Evolutionary conservation across 2,888 invertebrate species (phyloP).

Genomic region (Zhuqinia jingwanae): DNA sequence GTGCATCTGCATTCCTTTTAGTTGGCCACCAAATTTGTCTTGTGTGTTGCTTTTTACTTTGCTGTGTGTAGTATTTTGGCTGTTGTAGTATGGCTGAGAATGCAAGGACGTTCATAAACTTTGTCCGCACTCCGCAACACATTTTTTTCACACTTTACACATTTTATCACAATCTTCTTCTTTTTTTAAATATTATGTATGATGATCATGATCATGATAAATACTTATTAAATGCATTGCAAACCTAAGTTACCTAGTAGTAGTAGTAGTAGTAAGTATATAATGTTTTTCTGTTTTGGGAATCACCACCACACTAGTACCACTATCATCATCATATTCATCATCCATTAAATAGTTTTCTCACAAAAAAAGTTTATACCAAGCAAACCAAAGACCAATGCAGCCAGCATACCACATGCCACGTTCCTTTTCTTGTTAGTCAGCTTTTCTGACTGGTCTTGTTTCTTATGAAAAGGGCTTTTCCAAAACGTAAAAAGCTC

Average conservation of each 20-base stretch:
- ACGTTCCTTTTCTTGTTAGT: conserved; percentile 50
- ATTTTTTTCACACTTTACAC: conserved; percentile 46
- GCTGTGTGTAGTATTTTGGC: not conserved
- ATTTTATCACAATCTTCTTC: conserved; percentile 24
- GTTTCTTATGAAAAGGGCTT: conserved; percentile 58
- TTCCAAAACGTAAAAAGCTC: conserved; percentile 58
- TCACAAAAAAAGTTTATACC: not conserved
- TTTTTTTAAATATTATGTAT: no score
- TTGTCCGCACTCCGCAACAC: conserved; percentile 33
- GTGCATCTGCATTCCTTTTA: conserved; percentile 53
- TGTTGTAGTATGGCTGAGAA: conserved; percentile 41
- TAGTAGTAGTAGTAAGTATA: not conserved
- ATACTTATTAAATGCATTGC: not conserved
- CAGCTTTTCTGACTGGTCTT: conserved; percentile 29
- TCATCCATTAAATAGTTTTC: conserved; percentile 50
- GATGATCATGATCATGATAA: not conserved
- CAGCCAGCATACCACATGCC: conserved; percentile 35
- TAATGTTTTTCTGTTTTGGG: conserved; percentile 28
- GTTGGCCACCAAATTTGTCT: conserved; percentile 30
- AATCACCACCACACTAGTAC: conserved; percentile 56
- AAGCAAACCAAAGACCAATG: not conserved
- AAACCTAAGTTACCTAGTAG: not conserved
- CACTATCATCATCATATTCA: conserved; percentile 43
- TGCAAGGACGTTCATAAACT: conserved; percentile 64
- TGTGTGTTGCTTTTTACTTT: not conserved